A percentile compares a stretch with the other conserved stretches of the same genome.
phyloP scores from a whole-genome alignment of 2,797 vertebrate genomes.

The Pelobates cultripes region DNA sequence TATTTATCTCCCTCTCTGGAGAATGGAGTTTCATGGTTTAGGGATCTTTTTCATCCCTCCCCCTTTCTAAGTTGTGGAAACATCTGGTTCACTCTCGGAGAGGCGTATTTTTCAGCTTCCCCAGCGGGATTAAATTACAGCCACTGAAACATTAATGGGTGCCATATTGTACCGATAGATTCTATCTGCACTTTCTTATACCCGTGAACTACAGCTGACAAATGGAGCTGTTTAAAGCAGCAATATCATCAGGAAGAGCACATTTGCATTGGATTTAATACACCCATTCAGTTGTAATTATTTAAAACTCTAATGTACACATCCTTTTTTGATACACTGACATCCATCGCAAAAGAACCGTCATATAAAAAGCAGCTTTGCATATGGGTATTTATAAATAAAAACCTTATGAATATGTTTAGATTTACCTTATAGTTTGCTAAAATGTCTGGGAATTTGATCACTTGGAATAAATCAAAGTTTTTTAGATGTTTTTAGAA shows the following conservation, averaged over 20 bases:
- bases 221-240: constrained; percentile 59
- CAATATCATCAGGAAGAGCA: constrained; percentile 39
- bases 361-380: not conserved
- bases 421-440: not conserved
- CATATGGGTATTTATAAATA: not conserved
- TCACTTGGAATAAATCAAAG: not conserved
- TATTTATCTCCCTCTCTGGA: constrained; percentile 59
- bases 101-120: constrained; percentile 74
- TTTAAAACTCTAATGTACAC: constrained; percentile 34
- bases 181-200: constrained; percentile 66
- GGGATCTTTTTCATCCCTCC: constrained; percentile 65
- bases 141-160: constrained; percentile 71
- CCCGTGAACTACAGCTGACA: constrained; percentile 73
- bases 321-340: constrained; percentile 5
- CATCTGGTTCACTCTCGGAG: constrained; percentile 75
- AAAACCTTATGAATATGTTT: not conserved
- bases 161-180: constrained; percentile 71
- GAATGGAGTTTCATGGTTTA: constrained; percentile 61
- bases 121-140: constrained; percentile 77
- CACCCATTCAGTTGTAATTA: constrained; percentile 27
- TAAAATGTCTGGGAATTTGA: not conserved
- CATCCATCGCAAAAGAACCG: not conserved
- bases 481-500: not conserved
- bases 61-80: constrained; percentile 66
- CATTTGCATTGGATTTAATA: constrained; percentile 50